Percentiles rank a stretch among this genome's conserved stretches.
Evolutionary conservation across 2,888 invertebrate species (phyloP).

Genomic region (Hypsopygia costalis): DNA sequence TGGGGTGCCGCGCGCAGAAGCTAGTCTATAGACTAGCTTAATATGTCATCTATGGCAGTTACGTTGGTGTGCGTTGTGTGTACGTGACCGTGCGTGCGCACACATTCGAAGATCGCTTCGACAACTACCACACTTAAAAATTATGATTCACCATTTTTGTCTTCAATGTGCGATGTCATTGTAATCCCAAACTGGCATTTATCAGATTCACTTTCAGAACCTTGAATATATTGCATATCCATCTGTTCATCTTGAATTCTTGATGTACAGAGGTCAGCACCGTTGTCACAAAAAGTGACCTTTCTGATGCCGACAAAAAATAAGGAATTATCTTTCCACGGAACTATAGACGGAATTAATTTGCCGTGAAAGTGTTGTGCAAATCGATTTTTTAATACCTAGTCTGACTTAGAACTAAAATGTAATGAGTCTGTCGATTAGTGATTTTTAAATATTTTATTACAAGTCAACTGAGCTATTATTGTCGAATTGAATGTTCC

Average conservation of each 20-base stretch:
- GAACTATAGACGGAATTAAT: constrained; percentile 6
- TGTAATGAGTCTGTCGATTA: background rate
- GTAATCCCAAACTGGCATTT: background rate
- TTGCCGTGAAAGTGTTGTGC: constrained; percentile 17
- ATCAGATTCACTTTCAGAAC: constrained; percentile 5
- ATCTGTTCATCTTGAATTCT: background rate
- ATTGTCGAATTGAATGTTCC: too few relatives aligned
- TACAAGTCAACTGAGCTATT: too few relatives aligned
- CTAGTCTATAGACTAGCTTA: too few relatives aligned
- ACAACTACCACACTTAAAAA: too few relatives aligned
- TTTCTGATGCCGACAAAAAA: constrained; percentile 4
- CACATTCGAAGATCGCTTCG: too few relatives aligned
- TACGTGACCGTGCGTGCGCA: too few relatives aligned
- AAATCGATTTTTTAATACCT: constrained; percentile 15
- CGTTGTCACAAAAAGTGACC: constrained; percentile 2
- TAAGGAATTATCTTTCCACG: constrained; percentile 11
- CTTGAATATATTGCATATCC: background rate
- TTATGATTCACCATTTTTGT: too few relatives aligned
- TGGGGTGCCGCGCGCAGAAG: too few relatives aligned
- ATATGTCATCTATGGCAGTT: too few relatives aligned
- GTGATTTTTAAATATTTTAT: too few relatives aligned
- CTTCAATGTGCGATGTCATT: too few relatives aligned
- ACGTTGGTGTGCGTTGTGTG: too few relatives aligned
- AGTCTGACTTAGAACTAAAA: background rate
- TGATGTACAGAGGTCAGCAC: background rate